Base-by-base conservation (phyloP, 2,888 invertebrate species). In the Perizoma affinitatum region DNA sequence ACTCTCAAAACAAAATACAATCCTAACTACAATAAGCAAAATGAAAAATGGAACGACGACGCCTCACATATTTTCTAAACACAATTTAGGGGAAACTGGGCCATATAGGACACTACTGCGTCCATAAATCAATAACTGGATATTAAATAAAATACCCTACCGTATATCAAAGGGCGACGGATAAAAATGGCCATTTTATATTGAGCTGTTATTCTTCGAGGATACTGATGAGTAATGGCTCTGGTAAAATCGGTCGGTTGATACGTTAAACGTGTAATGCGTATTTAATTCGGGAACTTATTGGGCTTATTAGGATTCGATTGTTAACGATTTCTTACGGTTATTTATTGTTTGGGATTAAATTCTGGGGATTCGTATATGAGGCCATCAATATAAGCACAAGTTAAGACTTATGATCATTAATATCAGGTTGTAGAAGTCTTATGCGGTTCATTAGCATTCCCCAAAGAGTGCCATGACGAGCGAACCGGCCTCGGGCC, bases 121-220 rank as follows among this genome's bases (percentile, higher is more conserved):
- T 75, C 79, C 72, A 89, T 89, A 90, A 89, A 89, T 90, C 89
- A 88, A 89, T 89, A 87, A 80, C 76, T 76, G 79, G 79, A 86
- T 90, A 89, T 90, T 88, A 87, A 88, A 90, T 89, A 88, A 88
- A 87, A 86, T 84, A 82, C 80, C 82, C 79, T 76, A 68, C 75
- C 82, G 81, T 87, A 86, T 86, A 87, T 88, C 85, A 84, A 76
- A 81, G 76, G 76, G 80, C 78, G 79, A 80, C 81, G 74, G 78
- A 77, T 78, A 82, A 82, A 83, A 83, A 80, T 75, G 79, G 68
- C 88, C 86, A 81, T 55, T 66, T 46, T 74, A 62, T 49, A 46
- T 36, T 69, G 86, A 76, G 49, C 73, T 67, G 51, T 61, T 65
- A 58, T 59, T 67, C 73, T 68, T 72, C 61, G 65, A 53, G 47